Base-by-base conservation (phyloP, 2,888 invertebrate species). In the Dione vanillae region DNA sequence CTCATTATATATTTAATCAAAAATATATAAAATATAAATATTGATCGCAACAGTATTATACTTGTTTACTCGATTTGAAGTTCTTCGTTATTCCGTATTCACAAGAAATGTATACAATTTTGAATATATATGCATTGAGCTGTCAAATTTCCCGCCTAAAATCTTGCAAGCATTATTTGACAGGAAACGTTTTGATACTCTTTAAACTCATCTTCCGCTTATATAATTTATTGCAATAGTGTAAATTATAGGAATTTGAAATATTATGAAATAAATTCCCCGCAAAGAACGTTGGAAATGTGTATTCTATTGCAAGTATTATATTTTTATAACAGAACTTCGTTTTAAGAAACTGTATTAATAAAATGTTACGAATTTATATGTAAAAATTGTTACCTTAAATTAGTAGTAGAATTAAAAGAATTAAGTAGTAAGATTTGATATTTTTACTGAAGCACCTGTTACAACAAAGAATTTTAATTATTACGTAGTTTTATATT, bases 311-410 rank as follows among this genome's bases (percentile, higher is more conserved):
- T 62, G 35, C 67, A 66, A 67, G 69, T 75, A 69, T 70, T 67
- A 52, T 72, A 61, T 37, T 7, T 70, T 70, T 62, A 47, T 69
- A 64, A 37, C 16, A n/a, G 7, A 45, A 43, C 35, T 16, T 43
- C 90, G 51, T 41, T 49, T 16, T 51, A 52, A 52, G 16, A 19
- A 43, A 61, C 35, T 58, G 58, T 67, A 61, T 67, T 61, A 67
- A 59, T 43, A 45, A 61, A 61, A 51, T 67, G 56, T 69, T 69
- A 69, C 68, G 91, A 91, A 91, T 91, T 91, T 91, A 92, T 89
- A 84, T 85, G 85, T 83, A 85, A 75, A 83, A 70, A 88, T 86
- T 90, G 90, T 89, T 90, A 89, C 86, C 84, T 85, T 91, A 69
- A 62, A 52, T 68, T 61, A 68, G 68, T 61, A 68, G 68, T 68